These are phyloP conservation scores for Diadumene lineata DNA, from an alignment of 92 coral and sea anemone species.

Conservation along the genomic window DNA sequence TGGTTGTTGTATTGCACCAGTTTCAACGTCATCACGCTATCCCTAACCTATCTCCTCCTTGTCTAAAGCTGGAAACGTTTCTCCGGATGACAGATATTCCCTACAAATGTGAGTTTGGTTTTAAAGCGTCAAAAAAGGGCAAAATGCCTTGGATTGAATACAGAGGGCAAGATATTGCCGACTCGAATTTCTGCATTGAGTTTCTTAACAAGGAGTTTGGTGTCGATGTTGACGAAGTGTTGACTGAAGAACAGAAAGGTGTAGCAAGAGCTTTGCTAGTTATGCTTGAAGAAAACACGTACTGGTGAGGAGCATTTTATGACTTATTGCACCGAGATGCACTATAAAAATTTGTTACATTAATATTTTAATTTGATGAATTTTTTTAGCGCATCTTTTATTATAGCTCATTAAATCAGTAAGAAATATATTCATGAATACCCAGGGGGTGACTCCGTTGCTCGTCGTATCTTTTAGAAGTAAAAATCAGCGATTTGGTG, in stretches of 20 bases:
- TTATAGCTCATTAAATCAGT: no score
- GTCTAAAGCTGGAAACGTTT: conserved; percentile 81
- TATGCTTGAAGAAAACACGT: conserved; percentile 90
- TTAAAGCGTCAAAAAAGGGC: conserved; percentile 76
- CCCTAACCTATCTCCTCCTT: conserved; percentile 71
- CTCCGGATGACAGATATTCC: conserved; percentile 86
- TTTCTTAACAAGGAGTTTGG: conserved; percentile 80
- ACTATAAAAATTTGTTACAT: no score
- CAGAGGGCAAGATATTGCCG: conserved; percentile 69
- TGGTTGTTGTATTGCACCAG: conserved; percentile 47
- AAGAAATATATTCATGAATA: no score
- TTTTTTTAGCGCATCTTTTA: no score
- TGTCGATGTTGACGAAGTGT: conserved; percentile 63
- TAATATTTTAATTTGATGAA: no score
- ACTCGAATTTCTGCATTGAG: conserved; percentile 82
- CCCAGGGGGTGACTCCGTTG: no score
- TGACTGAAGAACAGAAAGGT: conserved; percentile 59
- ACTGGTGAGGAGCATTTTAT: conserved; percentile 74
- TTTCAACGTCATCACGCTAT: conserved; percentile 25
- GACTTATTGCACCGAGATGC: no score
- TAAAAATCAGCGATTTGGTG: no score
- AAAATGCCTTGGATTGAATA: conserved; percentile 88
- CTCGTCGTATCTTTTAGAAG: no score
- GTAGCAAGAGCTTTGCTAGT: conserved; percentile 71
- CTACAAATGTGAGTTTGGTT: conserved; percentile 59